Evolutionary conservation across 2,797 vertebrate genomes (phyloP), one percentile per base, ranked within the genome.

Genomic region (Amazona finschi): DNA sequence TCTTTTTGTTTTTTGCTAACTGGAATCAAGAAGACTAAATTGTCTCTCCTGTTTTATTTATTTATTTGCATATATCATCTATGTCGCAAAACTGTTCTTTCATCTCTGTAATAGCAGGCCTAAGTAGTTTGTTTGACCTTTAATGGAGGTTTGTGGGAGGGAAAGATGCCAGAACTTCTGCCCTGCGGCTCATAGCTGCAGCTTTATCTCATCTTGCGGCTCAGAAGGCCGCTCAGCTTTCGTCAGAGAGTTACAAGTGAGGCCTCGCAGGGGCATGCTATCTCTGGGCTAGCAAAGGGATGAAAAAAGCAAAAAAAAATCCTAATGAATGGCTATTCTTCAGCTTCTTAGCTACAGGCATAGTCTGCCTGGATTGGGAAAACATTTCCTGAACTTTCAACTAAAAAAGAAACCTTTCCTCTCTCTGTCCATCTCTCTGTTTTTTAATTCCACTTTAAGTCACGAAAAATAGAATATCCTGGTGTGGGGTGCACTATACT

Each of bases 201-300:
- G 88, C 64, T 93, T 95, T 96, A 96, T 96, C 94, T 95, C 85
- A 74, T 78, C 75, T 85, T 86, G 73, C 87, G 89, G 90, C 85
- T 94, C 84, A 65, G 78, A 82, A 83, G 28, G 52, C 78, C 92
- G 90, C 64, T 87, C 19, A 15, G 69, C 75, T 94, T 96, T 96
- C 49, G 22, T 93, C 95, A 96, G 84, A 84, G 67, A 90, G 78
- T 78, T 82, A 83, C 81, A 91, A 87, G 64, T 70, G 77, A 95
- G 84, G 81, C 84, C 78, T 72, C 3, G 17, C 19, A 87, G 78
- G 86, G 92, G 62, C 39, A 18, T 43, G 31, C 27, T 88, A 50
- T 93, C 90, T 95, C 46, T 55, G 49, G 75, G 71, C 61, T 83
- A 52, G 84, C 33, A 43, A 90, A 66, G 67, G 49, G 69, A 93